phyloP scores from a whole-genome alignment of 2,888 invertebrate genomes.

The Aphodius granarius region DNA sequence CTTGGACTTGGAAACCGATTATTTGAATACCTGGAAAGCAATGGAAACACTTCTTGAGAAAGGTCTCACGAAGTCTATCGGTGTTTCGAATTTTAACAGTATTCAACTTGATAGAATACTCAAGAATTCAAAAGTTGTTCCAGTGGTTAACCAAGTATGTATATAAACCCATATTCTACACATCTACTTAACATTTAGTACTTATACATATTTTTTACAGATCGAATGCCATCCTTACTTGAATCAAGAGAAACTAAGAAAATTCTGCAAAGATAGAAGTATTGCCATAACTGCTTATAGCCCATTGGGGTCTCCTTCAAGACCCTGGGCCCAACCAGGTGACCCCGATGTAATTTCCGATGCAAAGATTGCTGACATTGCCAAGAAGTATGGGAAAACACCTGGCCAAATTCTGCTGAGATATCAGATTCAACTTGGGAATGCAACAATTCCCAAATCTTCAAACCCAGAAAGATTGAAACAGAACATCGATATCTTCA shows the following conservation, averaged over 20 bases:
- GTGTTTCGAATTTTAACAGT: slow-evolving; percentile 76
- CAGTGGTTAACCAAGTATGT: slow-evolving; percentile 63
- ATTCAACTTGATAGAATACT: slow-evolving; percentile 67
- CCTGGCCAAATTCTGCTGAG: slow-evolving; percentile 72
- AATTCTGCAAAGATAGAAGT: slow-evolving; percentile 64
- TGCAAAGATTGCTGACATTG: slow-evolving; percentile 63
- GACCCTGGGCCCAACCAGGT: slow-evolving; percentile 69
- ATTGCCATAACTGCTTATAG: slow-evolving; percentile 77
- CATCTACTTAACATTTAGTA: no score
- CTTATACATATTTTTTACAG: slow-evolving; percentile 61
- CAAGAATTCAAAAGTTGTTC: slow-evolving; percentile 59
- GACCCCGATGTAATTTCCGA: slow-evolving; percentile 65
- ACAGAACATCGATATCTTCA: slow-evolving; percentile 61
- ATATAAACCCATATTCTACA: no score
- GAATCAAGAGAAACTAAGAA: slow-evolving; percentile 68
- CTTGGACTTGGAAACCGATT: slow-evolving; percentile 60
- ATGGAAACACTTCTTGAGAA: slow-evolving; percentile 67
- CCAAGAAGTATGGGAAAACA: slow-evolving; percentile 66
- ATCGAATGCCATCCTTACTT: slow-evolving; percentile 67
- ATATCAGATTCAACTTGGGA: slow-evolving; percentile 56
- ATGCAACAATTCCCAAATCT: slow-evolving; percentile 61
- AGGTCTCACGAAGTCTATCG: slow-evolving; percentile 68
- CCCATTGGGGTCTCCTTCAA: slow-evolving; percentile 76
- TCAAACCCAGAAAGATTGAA: slow-evolving; percentile 56
- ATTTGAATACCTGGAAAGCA: slow-evolving; percentile 67